phyloP scores from a whole-genome alignment of 2,113 vertebrate genomes.

The Chaenogobius annularis region DNA sequence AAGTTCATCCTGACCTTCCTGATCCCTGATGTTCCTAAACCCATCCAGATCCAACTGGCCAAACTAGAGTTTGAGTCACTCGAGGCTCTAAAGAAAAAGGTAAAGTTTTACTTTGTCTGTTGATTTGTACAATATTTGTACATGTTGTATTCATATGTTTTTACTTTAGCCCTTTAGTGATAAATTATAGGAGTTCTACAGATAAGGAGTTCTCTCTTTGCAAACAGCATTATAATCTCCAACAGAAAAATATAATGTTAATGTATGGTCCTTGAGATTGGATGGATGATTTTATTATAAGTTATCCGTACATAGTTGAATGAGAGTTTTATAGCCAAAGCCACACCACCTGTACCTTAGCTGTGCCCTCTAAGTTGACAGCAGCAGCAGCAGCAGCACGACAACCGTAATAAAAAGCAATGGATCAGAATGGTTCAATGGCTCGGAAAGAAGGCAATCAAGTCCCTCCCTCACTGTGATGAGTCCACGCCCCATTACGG shows the following conservation, averaged over 20 bases:
- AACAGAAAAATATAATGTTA: background rate
- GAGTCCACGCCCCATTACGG: background rate
- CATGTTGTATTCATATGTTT: too few relatives aligned
- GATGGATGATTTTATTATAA: background rate
- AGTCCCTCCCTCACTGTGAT: background rate
- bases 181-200: background rate
- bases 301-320: background rate
- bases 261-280: background rate
- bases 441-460: conserved; percentile 4
- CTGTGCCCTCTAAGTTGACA: background rate
- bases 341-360: background rate
- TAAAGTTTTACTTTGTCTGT: conserved; percentile 58
- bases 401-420: conserved; percentile 1
- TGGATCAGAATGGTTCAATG: conserved; percentile 2
- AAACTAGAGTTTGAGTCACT: conserved; percentile 91
- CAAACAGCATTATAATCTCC: background rate
- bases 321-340: background rate
- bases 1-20: conserved; percentile 92
- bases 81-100: conserved; percentile 95
- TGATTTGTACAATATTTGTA: too few relatives aligned
- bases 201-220: background rate
- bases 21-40: conserved; percentile 90
- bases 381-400: background rate
- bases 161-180: background rate
- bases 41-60: conserved; percentile 86